Evolutionary conservation across 2,113 vertebrate species (phyloP), one percentile per base, ranked within the genome.

Genomic region (Phylloscopus whistleri): DNA sequence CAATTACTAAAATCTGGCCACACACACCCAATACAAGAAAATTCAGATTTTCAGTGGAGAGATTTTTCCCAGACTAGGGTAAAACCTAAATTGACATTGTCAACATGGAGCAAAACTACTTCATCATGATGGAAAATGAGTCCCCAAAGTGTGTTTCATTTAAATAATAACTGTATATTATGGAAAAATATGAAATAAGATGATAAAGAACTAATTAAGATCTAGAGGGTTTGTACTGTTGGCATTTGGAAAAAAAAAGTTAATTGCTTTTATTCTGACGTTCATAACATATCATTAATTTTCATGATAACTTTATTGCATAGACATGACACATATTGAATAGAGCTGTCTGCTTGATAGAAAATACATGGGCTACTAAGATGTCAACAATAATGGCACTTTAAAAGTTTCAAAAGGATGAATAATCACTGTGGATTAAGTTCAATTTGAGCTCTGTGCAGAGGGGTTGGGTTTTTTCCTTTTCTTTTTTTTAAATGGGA

Each of bases 181-280:
- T 90, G 24, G 35, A 87, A 95, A 70, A 93, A 77, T 46, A 84
- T 58, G 51, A 93, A 93, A 43, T 64, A 74, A 80, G 19, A 81
- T 75, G 35, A 94, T 85, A 69, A 49, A 56, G n/a, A 83, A 63
- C 44, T 94, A 93, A 96, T 94, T 88, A 95, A 90, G 53, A 79
- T 81, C n/a, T 63, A 88, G 69, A 69, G 51, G 58, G 27, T 95
- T 96, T 92, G 30, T 59, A 35, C 44, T 14, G 37, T 30, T 95
- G 68, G 58, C 69, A 84, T 95, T 88, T 90, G 30, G 23, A 27
- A 66, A 92, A 92, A 72, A 90, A 76, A 84, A 64, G 51, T 94
- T 94, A 97, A 94, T 95, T 94, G 70, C 49, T 84, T 94, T 94
- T 95, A 80, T 90, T 93, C 64, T 78, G 64, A 63, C 35, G 1